Evolutionary conservation across 2,797 vertebrate species (phyloP).

Genomic region (Bucorvus abyssinicus): DNA sequence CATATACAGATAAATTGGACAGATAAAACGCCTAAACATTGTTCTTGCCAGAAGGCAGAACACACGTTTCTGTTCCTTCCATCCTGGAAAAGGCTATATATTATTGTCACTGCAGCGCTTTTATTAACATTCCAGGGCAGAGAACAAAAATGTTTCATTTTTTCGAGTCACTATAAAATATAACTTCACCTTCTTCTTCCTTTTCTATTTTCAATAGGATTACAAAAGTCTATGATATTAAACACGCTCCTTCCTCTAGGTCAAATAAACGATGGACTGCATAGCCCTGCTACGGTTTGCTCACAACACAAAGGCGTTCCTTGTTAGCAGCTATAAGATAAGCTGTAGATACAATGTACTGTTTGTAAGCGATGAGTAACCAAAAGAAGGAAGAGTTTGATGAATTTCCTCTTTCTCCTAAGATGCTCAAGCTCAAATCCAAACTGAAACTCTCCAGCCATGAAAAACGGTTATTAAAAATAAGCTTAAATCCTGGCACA

Average conservation of each 20-base stretch:
- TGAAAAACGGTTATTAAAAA: not conserved
- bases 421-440: not conserved
- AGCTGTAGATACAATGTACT: not conserved
- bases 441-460: not conserved
- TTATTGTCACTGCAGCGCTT: constrained; percentile 30
- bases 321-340: not conserved
- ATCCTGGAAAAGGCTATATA: not conserved
- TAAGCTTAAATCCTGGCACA: not conserved
- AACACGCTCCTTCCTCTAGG: not conserved
- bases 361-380: not conserved
- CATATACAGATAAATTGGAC: not conserved
- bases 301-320: not conserved
- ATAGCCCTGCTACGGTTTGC: not conserved
- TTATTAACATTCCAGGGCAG: constrained; percentile 20
- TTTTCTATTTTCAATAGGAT: not conserved
- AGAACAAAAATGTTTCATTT: not conserved
- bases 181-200: not conserved
- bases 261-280: not conserved
- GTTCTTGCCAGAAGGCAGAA: constrained; percentile 31
- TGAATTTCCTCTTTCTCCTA: not conserved
- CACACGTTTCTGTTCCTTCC: not conserved
- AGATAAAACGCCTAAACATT: constrained; percentile 8
- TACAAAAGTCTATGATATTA: not conserved
- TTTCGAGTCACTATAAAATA: not conserved
- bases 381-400: not conserved